Percentiles rank a stretch among this genome's conserved stretches.
phyloP scores from a whole-genome alignment of 2,113 vertebrate species.

The Lycaon pictus region DNA sequence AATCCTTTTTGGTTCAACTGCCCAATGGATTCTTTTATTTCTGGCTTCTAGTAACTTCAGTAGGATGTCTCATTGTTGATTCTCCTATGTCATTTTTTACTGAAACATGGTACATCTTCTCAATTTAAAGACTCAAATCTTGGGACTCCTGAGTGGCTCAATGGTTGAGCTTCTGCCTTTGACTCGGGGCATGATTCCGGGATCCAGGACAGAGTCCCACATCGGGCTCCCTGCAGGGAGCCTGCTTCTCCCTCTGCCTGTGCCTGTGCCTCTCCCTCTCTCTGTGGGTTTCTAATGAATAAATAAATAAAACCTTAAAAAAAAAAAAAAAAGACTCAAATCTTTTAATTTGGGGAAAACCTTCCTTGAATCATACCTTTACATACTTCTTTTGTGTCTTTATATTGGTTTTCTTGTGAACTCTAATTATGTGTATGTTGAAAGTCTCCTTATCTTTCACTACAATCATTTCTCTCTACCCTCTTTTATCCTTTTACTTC shows the following conservation, averaged over 20 bases:
- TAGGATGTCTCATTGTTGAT: background rate
- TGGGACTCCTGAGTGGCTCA: no score
- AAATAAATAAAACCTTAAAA: no score
- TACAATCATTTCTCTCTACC: background rate
- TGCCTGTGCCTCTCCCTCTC: no score
- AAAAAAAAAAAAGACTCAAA: background rate
- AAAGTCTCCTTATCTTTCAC: background rate
- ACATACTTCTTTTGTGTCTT: background rate
- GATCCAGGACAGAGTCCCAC: no score
- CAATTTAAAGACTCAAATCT: background rate
- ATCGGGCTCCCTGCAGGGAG: no score
- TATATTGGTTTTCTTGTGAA: background rate
- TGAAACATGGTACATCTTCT: background rate
- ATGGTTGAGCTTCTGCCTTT: no score
- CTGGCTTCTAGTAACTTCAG: background rate
- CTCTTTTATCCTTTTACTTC: background rate
- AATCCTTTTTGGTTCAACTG: background rate
- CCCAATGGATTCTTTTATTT: background rate
- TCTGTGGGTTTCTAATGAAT: no score
- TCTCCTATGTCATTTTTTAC: background rate
- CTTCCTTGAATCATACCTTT: conserved; percentile 1
- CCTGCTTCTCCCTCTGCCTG: no score
- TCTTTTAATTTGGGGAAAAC: conserved; percentile 11
- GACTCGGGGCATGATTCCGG: no score
- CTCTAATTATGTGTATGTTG: background rate